Evolutionary conservation across 2,113 vertebrate genomes (phyloP), one percentile per base, ranked within the genome.

Genomic region (Bostrychus sinensis): DNA sequence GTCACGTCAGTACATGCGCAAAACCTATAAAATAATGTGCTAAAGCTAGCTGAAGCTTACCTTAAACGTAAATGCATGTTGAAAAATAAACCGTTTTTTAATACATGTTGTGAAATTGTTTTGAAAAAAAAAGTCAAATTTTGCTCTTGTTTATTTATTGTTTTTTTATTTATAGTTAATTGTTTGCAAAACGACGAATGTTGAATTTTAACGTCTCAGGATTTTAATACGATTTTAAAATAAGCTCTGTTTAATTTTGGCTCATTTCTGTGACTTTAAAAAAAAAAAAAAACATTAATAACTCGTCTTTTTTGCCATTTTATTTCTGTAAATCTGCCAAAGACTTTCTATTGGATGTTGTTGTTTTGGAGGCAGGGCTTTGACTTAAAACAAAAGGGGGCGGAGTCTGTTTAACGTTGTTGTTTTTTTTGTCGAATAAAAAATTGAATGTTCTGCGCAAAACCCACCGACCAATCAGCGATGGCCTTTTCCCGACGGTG

Each of bases 311-410:
- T 45, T 51, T 28, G 34, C 39, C 54, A 77, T 78, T 82, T 84
- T 5, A 10, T 75, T 80, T 84, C 70, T 84, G 81, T 86, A 77
- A 89, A 84, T 86, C 82, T 88, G 88, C 89, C 90, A 92, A 92
- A 92, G 91, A 92, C 85, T 78, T 89, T 87, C 48, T 80, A 76
- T 56, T 39, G 6, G 57, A 26, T 42, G 66, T 39, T 50, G 66
- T 39, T 50, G 70, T 48, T 75, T 51, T 25, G 16, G 28, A 39
- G 76, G 59, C 7, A 38, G 28, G 59, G 51, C 19, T 36, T n/a
- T n/a, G n/a, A 54, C 3, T 7, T 1, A 0, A 11, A 32, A 7
- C 17, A 5, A 48, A 48, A 48, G 13, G 13, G 51, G 50, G 62
- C 34, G 62, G 58, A 32, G 56, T 75, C 19, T 45, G 42, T 45